Evolutionary conservation across 2,113 vertebrate genomes (phyloP), one percentile per base, ranked within the genome.

Genomic region (Anser cygnoides): DNA sequence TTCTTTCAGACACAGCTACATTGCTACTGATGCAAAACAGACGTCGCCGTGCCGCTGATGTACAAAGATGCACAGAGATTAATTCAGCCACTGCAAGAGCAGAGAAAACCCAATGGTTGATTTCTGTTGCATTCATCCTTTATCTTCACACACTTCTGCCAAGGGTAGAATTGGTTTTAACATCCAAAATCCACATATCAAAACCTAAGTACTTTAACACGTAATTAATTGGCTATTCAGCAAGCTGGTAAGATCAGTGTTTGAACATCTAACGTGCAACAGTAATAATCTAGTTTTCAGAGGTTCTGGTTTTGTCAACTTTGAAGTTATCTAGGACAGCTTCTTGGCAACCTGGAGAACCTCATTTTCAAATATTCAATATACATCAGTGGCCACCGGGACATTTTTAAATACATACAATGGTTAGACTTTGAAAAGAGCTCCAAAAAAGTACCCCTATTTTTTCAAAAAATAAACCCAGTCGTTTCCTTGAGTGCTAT

Each of bases 11-110:
- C 22, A 50, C 25, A 37, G 22, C 19, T 57, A n/a, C 3, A 13
- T 4, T 22, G 49, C 37, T 70, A 6, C 55, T 20, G 67, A 12
- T 28, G 33, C 35, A 22, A 49, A 49, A 49, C 46, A 55, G 54
- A 25, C 17, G 46, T 0, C 16, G 6, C 23, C 43, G 46, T 22
- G 31, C 35, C 21, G 8, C 1, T n/a, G 29, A n/a, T 2, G 12
- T 6, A 29, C 2, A 5, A 23, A 71, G 29, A 33, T 13, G 28
- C 13, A 29, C 33, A 1, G 39, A 52, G 61, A 74, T 8, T 44
- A 61, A 55, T 37, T 19, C 9, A 62, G 33, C 23, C 17, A 1
- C 3, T 29, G n/a, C 5, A 29, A 3, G 21, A 78, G 50, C n/a
- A 31, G 23, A 13, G 23, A 17, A 58, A 52, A 12, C 7, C 41